Base-by-base conservation (phyloP, 92 coral and sea anemone species). In the Porites divaricata region DNA sequence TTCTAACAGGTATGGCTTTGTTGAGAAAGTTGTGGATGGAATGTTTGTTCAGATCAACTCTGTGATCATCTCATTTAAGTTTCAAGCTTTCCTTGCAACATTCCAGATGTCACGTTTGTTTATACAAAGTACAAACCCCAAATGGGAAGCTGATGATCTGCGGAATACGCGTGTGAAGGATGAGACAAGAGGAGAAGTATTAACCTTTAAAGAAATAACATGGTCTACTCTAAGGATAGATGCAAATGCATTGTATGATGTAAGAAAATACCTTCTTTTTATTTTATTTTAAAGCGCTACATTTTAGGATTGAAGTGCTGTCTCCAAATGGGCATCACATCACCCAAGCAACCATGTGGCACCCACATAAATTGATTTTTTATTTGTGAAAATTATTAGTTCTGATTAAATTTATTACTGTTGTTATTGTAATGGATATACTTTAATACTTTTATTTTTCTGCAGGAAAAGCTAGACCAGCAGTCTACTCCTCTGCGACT, bases 1-100 rank as follows among this genome's bases (percentile, higher is more conserved):
- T n/a, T 81, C 99, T 4, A 95, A 90, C 53, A 91, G 95, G 45
- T 97, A 97, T 88, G 99, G 99, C 4, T 97, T 95, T 91, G 99
- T 93, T 8, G 99, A 97, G 81, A 97, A 97, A 61, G 99, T 97
- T 16, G 99, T 97, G 52, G 99, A 97, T 83, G 99, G 99, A 48
- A 97, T 97, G 99, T 92, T 83, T 48, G 99, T 97, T 56, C 95
- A 92, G 81, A 97, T 97, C 86, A 97, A 97, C 93, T 95, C 98
- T 12, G 99, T 95, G 58, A 63, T 93, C 52, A 91, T 97, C 62
- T 92, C 98, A 22, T 97, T 97, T 90, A 97, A 93, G 90, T 92
- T 98, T 15, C 87, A 91, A 26, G 93, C 93, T 49, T 97, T 97
- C 70, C 90, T 81, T 77, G 99, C 99, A 24, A 97, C 94, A 11